A percentile compares a stretch with the other conserved stretches of the same genome.
phyloP scores from a whole-genome alignment of 1,140 invertebrate species.

The Arion vulgaris region DNA sequence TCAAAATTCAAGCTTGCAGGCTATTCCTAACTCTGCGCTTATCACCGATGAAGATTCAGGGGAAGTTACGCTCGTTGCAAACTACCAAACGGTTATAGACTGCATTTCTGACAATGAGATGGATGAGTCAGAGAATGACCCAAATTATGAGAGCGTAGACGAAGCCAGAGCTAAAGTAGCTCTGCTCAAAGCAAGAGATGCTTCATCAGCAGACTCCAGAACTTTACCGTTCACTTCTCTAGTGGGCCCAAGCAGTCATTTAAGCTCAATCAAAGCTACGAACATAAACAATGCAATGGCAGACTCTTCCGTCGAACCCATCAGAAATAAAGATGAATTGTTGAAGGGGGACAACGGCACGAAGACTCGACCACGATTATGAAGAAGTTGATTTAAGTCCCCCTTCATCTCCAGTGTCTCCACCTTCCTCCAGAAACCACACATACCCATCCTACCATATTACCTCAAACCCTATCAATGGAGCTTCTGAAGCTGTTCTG shows the following conservation, averaged over 20 bases:
- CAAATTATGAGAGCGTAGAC: conserved; percentile 63
- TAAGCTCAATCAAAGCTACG: not conserved
- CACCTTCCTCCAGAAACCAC: not conserved
- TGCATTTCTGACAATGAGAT: conserved; percentile 42
- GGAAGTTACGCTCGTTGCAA: conserved; percentile 50
- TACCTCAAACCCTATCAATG: not conserved
- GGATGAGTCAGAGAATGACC: conserved; percentile 54
- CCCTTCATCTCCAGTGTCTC: conserved; percentile 20
- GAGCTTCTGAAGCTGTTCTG: not conserved
- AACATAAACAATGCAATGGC: not conserved
- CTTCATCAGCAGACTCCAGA: not conserved
- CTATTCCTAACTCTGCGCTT: not conserved
- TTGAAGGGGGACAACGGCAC: not conserved
- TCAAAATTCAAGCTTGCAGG: conserved; percentile 24
- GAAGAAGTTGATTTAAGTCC: conserved; percentile 33
- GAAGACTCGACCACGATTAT: conserved; percentile 37
- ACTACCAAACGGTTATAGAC: conserved; percentile 57
- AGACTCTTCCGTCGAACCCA: not conserved
- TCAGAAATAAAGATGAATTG: not conserved
- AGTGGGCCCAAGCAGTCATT: not conserved
- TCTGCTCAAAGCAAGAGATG: conserved; percentile 8
- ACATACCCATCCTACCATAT: not conserved
- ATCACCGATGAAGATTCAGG: conserved; percentile 20
- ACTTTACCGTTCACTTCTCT: not conserved
- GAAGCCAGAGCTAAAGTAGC: conserved; percentile 52